A percentile compares a stretch with the other conserved stretches of the same genome.
phyloP scores from a whole-genome alignment of 2,113 vertebrate species.

The Salvator merianae region DNA sequence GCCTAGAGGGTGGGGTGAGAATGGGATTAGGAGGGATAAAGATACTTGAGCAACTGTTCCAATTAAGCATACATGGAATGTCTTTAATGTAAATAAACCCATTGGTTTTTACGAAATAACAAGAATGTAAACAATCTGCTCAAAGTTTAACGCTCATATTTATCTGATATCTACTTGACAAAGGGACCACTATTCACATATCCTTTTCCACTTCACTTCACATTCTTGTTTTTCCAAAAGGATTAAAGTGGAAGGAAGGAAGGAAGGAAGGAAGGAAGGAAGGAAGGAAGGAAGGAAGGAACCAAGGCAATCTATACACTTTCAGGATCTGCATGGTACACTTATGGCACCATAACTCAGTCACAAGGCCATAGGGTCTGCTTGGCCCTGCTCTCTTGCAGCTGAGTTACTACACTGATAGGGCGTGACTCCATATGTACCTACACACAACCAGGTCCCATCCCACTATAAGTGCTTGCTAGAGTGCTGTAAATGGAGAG shows the following conservation, averaged over 20 bases:
- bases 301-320: too few species aligned
- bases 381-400: too few species aligned
- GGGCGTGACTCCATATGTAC: too few species aligned
- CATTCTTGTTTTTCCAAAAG: not conserved
- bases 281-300: too few species aligned
- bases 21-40: constrained; percentile 18
- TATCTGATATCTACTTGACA: constrained; percentile 18
- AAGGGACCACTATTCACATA: constrained; percentile 21
- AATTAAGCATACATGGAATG: not conserved
- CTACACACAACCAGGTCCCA: too few species aligned
- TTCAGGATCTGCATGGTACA: too few species aligned
- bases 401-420: too few species aligned
- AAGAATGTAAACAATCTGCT: constrained; percentile 11
- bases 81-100: constrained; percentile 8
- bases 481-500: too few species aligned
- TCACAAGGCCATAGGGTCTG: too few species aligned
- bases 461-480: too few species aligned
- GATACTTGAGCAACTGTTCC: constrained; percentile 22
- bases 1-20: constrained; percentile 10
- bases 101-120: constrained; percentile 35
- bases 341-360: too few species aligned
- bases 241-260: not conserved
- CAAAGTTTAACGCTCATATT: constrained; percentile 19
- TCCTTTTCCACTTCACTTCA: not conserved
- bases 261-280: too few species aligned